A percentile compares a stretch with the other conserved stretches of the same genome.
Evolutionary conservation across 2,113 vertebrate species (phyloP).

Genomic region (Megaceryle torquata): DNA sequence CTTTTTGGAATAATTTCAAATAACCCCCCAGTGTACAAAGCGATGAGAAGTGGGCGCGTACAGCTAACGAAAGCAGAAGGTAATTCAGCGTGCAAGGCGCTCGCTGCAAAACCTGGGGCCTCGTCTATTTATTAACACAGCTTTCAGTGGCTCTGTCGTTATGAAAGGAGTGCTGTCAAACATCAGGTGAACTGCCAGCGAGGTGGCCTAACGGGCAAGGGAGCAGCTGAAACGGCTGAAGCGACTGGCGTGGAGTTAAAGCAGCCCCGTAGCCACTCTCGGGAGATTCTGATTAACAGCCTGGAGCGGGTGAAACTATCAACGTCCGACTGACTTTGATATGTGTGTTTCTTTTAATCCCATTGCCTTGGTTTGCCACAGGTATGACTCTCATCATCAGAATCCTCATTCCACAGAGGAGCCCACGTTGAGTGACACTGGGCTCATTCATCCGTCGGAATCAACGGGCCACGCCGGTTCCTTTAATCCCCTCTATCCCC

Average conservation of each 20-base stretch:
- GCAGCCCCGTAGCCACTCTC: not conserved
- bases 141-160: not conserved
- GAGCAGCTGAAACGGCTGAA: not conserved
- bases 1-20: not conserved
- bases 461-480: not conserved
- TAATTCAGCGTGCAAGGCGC: not conserved
- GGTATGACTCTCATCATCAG: not conserved
- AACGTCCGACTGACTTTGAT: not conserved
- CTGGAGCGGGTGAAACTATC: not conserved
- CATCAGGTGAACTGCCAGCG: not conserved
- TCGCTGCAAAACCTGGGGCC: not conserved
- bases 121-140: not conserved
- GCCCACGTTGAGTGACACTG: not conserved
- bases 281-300: not conserved
- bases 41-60: not conserved
- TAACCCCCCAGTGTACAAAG: not conserved
- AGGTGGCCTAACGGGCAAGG: not conserved
- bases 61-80: not conserved
- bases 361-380: not conserved
- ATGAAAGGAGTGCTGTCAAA: not conserved
- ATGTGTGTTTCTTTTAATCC: slow-evolving; percentile 9
- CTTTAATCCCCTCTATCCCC: not conserved
- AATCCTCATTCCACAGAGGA: not conserved
- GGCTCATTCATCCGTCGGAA: not conserved
- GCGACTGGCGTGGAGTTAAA: not conserved